These are phyloP conservation scores for Mellilla xanthometata DNA, from an alignment of 2,888 invertebrate genomes.

Conservation along the genomic window DNA sequence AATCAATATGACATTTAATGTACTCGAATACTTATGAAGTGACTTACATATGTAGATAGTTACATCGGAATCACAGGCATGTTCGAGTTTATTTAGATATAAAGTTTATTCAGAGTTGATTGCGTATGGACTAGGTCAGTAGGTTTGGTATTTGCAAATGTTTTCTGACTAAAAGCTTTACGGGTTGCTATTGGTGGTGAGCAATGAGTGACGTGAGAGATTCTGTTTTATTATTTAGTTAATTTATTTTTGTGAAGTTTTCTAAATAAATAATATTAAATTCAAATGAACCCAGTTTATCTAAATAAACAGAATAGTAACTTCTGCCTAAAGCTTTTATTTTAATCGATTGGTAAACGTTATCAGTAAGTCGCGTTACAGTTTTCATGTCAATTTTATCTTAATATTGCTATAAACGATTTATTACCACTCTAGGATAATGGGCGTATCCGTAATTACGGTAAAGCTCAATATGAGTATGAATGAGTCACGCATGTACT, in stretches of 20 bases:
- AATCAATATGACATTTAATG: no score
- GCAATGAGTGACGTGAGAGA: constrained; percentile 3
- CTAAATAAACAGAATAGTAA: no score
- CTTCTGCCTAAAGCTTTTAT: no score
- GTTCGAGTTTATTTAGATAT: constrained; percentile 11
- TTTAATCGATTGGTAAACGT: no score
- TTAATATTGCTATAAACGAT: constrained; percentile 11
- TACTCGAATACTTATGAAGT: no score
- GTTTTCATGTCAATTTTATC: constrained; percentile 11
- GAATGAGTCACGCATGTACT: constrained; percentile 7
- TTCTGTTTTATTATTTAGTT: no score
- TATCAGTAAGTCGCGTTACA: neutral
- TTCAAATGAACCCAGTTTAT: no score
- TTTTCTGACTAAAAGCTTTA: constrained; percentile 10
- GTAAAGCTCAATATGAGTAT: constrained; percentile 6
- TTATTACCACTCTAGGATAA: constrained; percentile 11
- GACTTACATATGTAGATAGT: no score
- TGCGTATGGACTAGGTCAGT: constrained; percentile 13
- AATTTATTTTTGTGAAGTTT: no score
- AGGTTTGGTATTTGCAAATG: constrained; percentile 12
- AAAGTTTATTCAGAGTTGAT: constrained; percentile 9
- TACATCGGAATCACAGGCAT: constrained; percentile 4
- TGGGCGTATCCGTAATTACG: constrained; percentile 10
- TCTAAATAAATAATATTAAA: no score
- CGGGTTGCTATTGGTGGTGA: constrained; percentile 4